A percentile compares a stretch with the other conserved stretches of the same genome.
Conservation (phyloP, 2,888 invertebrate genomes). For the Acanthosepion lycidas region DNA sequence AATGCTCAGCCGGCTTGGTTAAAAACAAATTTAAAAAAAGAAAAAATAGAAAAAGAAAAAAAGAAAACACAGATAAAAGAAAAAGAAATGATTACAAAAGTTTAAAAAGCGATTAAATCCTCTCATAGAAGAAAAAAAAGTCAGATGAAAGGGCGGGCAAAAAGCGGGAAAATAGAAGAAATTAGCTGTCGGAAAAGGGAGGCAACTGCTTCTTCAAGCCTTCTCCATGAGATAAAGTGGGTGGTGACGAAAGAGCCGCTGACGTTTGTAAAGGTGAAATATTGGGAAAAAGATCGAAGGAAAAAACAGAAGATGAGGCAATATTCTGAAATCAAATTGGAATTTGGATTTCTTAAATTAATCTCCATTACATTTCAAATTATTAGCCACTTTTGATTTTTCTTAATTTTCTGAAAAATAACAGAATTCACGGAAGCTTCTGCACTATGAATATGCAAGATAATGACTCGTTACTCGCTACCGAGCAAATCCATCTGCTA, state of each 20-base stretch:
- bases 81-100: not conserved
- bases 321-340: not conserved
- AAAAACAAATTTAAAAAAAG: not conserved
- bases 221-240: not conserved
- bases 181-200: not conserved
- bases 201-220: not conserved
- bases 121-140: not conserved
- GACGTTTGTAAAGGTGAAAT: not conserved
- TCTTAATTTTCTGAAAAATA: too few species aligned
- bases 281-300: not conserved
- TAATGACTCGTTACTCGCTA: too few species aligned
- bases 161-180: not conserved
- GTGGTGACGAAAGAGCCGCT: not conserved
- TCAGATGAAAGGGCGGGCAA: not conserved
- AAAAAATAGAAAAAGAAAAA: too few species aligned
- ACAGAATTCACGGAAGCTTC: too few species aligned
- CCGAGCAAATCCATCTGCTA: too few species aligned
- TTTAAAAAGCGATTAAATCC: slow-evolving; percentile 14
- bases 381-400: not conserved
- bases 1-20: not conserved
- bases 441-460: too few species aligned
- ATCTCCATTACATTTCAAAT: not conserved
- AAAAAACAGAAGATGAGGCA: not conserved
- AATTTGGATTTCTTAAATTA: not conserved
- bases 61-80: not conserved